phyloP scores from a whole-genome alignment of 2,797 vertebrate genomes.

The Sphaeramia orbicularis region DNA sequence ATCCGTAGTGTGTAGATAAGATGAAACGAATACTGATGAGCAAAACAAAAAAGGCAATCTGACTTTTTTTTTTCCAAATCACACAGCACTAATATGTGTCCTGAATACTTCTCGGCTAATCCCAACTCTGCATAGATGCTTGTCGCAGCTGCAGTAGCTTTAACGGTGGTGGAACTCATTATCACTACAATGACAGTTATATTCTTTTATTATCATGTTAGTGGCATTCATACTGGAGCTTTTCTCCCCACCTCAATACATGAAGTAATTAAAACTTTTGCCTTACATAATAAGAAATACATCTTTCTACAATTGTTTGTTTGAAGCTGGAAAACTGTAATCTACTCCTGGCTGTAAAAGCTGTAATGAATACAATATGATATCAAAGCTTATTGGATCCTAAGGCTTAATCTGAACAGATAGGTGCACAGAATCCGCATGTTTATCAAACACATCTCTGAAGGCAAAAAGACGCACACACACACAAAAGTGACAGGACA shows the following conservation, averaged over 20 bases:
- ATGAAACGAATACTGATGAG: too few species aligned
- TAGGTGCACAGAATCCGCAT: constrained; percentile 37
- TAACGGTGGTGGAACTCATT: background rate
- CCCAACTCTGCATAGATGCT: background rate
- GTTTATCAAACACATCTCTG: constrained; percentile 62
- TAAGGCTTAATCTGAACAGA: constrained; percentile 57
- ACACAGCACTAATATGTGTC: too few species aligned
- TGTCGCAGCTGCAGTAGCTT: constrained; percentile 7
- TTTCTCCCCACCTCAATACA: constrained; percentile 11
- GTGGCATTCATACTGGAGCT: background rate
- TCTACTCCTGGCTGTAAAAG: constrained; percentile 24
- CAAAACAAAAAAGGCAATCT: too few species aligned
- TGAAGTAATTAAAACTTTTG: constrained; percentile 36
- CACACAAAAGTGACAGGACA: constrained; percentile 24
- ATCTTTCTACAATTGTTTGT: constrained; percentile 29
- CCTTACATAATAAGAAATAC: constrained; percentile 17
- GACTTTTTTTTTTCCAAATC: too few species aligned
- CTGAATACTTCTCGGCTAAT: too few species aligned
- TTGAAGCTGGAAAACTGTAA: constrained; percentile 31
- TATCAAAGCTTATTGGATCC: constrained; percentile 56
- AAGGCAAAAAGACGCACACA: constrained; percentile 2
- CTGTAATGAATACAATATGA: constrained; percentile 53
- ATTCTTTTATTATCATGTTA: constrained; percentile 18
- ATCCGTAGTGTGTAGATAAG: too few species aligned
- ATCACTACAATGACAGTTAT: background rate